These are phyloP conservation scores for Heterochromis multidens DNA, from an alignment of 2,113 vertebrate species.

Conservation along the genomic window DNA sequence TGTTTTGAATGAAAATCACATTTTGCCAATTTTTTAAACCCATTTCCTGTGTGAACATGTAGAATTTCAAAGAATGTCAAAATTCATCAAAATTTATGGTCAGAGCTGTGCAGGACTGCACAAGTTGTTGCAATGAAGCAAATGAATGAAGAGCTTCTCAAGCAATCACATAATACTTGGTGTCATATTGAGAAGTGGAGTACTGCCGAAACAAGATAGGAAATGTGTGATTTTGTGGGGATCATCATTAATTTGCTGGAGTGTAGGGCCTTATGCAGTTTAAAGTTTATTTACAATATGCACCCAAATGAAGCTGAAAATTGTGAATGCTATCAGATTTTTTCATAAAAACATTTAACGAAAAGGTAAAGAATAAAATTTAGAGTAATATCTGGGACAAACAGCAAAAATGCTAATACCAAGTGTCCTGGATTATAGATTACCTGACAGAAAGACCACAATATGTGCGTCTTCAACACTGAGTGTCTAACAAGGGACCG, in stretches of 20 bases:
- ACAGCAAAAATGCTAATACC: no score
- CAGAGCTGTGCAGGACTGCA: background rate
- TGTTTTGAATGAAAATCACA: background rate
- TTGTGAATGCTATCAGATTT: background rate
- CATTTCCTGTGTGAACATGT: background rate
- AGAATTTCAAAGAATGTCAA: background rate
- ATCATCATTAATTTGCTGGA: background rate
- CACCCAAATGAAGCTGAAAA: background rate
- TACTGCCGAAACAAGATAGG: background rate
- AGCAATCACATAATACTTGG: background rate
- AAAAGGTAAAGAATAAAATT: background rate
- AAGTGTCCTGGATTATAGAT: no score
- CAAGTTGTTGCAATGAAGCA: background rate
- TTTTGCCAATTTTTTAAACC: background rate
- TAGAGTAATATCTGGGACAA: background rate
- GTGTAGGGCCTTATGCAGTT: background rate
- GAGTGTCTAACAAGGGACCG: no score
- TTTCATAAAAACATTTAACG: background rate
- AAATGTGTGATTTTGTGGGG: background rate
- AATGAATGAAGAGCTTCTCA: background rate
- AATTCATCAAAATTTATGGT: background rate
- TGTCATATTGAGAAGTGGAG: background rate
- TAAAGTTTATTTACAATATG: background rate
- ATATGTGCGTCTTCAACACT: no score
- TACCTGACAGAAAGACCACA: no score